Evolutionary conservation across 2,888 invertebrate genomes (phyloP).

Genomic region (Drosophila longiperda): DNA sequence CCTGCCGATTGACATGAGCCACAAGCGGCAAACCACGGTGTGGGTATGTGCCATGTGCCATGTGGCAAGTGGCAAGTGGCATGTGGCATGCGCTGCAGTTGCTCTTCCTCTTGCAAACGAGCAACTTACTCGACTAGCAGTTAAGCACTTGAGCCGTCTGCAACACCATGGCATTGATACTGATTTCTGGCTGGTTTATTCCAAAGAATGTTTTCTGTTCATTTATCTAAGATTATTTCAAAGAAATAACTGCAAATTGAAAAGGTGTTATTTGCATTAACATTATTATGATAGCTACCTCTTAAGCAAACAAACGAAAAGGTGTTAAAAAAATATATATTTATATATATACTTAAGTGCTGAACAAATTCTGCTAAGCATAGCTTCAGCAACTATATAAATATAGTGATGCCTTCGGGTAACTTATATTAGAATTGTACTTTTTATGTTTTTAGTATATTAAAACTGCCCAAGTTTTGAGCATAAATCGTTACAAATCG

Average conservation of each 20-base stretch:
- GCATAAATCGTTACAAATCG: not conserved
- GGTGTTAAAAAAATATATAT: not conserved
- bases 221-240: not conserved
- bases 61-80: not conserved
- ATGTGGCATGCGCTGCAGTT: not conserved
- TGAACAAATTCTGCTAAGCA: not conserved
- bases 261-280: not conserved
- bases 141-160: slow-evolving; percentile 46
- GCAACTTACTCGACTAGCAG: slow-evolving; percentile 34
- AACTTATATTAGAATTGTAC: not conserved
- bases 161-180: slow-evolving; percentile 53
- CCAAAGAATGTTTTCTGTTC: slow-evolving; percentile 4
- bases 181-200: slow-evolving; percentile 52
- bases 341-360: not conserved
- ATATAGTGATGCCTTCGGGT: not conserved
- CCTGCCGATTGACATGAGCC: slow-evolving; percentile 37
- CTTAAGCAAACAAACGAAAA: not conserved
- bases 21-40: slow-evolving; percentile 5
- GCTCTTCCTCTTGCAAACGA: slow-evolving; percentile 19
- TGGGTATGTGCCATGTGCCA: not conserved
- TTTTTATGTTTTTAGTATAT: not conserved
- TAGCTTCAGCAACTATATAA: not conserved
- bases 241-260: not conserved
- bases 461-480: not conserved
- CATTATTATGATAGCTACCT: not conserved